Evolutionary conservation across 1,140 invertebrate genomes (phyloP), one percentile per base, ranked within the genome.

Genomic region (Anoplophora glabripennis): DNA sequence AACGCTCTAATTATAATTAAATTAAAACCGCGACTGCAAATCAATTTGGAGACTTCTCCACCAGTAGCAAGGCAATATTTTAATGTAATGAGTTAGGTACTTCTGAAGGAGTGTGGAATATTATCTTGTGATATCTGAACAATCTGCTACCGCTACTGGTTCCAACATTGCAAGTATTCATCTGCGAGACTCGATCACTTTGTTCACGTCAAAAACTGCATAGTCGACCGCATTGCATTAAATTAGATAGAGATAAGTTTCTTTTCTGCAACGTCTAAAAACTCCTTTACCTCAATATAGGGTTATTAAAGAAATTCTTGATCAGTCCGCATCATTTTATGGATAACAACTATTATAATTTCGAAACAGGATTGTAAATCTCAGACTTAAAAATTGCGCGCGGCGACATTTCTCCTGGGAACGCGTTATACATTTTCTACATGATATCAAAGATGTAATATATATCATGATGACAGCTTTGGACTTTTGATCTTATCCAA

Each of bases 201-300:
- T 56, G 42, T 56, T 45, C 45, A 56, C 54, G 54, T 56, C 54
- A 56, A 56, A 56, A 56, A 56, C 54, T n/a, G 54, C 54, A 56
- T 56, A 56, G 54, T 42, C 15, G 37, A 56, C 54, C 28, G 35
- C 54, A 56, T 56, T 56, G 42, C 54, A 47, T 47, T 47, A 56
- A 56, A 56, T 56, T 56, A 56, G 54, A 56, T 56, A 56, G 42
- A 56, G 54, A 56, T 56, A 56, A 56, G 54, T 56, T 56, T 42
- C 17, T 41, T 56, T 56, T 56, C 52, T 37, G 38, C 21, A 45
- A 28, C 40, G 36, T 42, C 52, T 54, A 54, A 54, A 54, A 54
- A 54, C 52, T 54, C 52, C 44, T 54, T 33, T 12, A 44, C 52
- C 44, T 54, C 52, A 44, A 42, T 54, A 44, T 54, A 41, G 18